phyloP scores from a whole-genome alignment of 2,888 invertebrate genomes.

The Nomada ruficornis region DNA sequence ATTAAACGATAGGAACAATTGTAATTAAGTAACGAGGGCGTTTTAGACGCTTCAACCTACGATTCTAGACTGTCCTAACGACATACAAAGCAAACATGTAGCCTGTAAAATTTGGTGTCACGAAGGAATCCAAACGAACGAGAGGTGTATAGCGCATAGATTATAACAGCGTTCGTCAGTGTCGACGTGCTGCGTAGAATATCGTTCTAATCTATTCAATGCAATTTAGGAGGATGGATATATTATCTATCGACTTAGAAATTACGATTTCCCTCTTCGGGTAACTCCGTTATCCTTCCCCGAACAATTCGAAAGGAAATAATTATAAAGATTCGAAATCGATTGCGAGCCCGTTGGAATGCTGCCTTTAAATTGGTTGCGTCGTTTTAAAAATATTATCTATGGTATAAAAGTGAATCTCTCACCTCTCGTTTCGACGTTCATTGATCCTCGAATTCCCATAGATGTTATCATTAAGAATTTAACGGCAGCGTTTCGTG shows the following conservation, averaged over 20 bases:
- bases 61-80: constrained; percentile 71
- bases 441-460: neutral
- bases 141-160: constrained; percentile 16
- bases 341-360: neutral
- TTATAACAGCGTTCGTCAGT: constrained; percentile 37
- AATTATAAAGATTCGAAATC: neutral
- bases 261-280: neutral
- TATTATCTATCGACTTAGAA: neutral
- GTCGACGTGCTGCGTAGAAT: constrained; percentile 24
- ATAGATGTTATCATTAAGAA: neutral
- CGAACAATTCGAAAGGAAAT: neutral
- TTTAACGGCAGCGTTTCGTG: neutral
- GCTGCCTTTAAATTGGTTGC: neutral
- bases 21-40: constrained; percentile 54
- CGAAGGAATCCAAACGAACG: constrained; percentile 2
- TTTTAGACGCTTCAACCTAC: constrained; percentile 36
- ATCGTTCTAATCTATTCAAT: constrained; percentile 31
- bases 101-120: constrained; percentile 73
- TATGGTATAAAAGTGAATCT: too few species aligned
- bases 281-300: neutral
- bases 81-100: constrained; percentile 72
- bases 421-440: neutral
- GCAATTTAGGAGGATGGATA: constrained; percentile 14
- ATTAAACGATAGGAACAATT: constrained; percentile 17
- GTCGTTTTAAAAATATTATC: neutral